Base-by-base conservation (phyloP, 2,888 invertebrate genomes). In the Apamea sordens region DNA sequence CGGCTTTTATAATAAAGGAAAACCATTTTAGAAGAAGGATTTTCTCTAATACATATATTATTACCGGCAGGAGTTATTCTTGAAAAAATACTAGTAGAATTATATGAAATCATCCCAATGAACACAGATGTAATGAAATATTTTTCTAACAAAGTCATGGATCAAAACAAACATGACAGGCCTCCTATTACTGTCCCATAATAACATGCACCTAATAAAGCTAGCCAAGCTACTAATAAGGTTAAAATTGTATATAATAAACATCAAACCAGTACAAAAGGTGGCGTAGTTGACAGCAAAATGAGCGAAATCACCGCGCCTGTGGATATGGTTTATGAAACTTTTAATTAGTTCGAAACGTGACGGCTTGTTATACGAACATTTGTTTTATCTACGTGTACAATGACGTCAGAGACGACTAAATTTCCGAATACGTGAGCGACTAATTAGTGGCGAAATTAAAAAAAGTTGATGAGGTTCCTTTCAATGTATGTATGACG, bases 391-490 rank as follows among this genome's bases (percentile, higher is more conserved):
- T 47, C 59, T 75, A 68, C 87, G 41, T 59, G 50, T 28, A 61
- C 32, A 28, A 32, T 74, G 71, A 72, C 67, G 84, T 77, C 71
- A 73, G 59, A 69, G 28, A 36, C 32, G 36, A n/a, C 18, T 47
- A 47, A 71, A 71, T 77, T 68, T 64, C 44, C 36, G 50, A 75
- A 75, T 77, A 86, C 71, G 83, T 76, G 77, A 69, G 79, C 44
- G 15, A 65, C 71, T 84, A 83, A 86, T 84, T 83, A 84, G 79
- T 78, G 53, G 79, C 68, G 64, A 75, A 86, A 86, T 86, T 83
- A 68, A 78, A 78, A 78, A 78, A 86, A 78, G 65, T 74, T 69
- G 41, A 76, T 86, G 59, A 77, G 73, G 7, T 44, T 82, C 65
- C 44, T 76, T 77, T 82, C 53, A 61, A 41, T 80, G 61, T 72